A percentile compares a stretch with the other conserved stretches of the same genome.
Conservation (phyloP, 2,797 vertebrate species). For the Trachurus trachurus region DNA sequence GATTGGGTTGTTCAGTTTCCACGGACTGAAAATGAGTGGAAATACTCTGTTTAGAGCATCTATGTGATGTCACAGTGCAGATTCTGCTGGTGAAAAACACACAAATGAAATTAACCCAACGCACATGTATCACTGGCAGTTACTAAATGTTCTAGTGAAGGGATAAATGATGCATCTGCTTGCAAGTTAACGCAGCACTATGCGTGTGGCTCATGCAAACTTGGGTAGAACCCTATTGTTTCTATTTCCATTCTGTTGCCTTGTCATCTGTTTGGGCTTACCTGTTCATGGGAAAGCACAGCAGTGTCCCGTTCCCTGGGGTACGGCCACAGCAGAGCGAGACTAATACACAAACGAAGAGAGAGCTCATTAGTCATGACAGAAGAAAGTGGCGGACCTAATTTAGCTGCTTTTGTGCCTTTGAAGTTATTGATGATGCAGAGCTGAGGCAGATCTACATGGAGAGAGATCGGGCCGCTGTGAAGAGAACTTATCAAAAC, state of each 20-base stretch:
- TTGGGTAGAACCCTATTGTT: conserved; percentile 70
- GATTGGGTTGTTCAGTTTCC: conserved; percentile 14
- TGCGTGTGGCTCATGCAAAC: conserved; percentile 51
- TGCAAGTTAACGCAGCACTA: conserved; percentile 14
- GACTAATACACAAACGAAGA: conserved; percentile 83
- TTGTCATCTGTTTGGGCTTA: conserved; percentile 78
- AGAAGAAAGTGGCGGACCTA: conserved; percentile 83
- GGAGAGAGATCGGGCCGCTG: conserved; percentile 45
- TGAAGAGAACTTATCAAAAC: conserved; percentile 57
- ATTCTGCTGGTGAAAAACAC: conserved; percentile 1
- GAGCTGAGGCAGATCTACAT: conserved; percentile 76
- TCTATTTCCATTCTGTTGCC: conserved; percentile 71
- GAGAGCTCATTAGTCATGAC: conserved; percentile 82
- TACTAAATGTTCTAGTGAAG: conserved; percentile 19
- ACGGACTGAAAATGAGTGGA: conserved; percentile 8
- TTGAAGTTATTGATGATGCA: conserved; percentile 83
- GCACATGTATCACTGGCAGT: neutral
- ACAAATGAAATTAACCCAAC: neutral
- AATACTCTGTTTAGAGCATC: neutral
- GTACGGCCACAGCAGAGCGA: conserved; percentile 78
- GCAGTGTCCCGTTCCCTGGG: conserved; percentile 77
- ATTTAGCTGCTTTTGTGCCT: conserved; percentile 84
- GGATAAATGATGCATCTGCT: conserved; percentile 26
- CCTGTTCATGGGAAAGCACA: conserved; percentile 75
- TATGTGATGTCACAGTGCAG: neutral